Conservation (phyloP, 2,113 vertebrate genomes). For the Cyanoderma ruficeps region DNA sequence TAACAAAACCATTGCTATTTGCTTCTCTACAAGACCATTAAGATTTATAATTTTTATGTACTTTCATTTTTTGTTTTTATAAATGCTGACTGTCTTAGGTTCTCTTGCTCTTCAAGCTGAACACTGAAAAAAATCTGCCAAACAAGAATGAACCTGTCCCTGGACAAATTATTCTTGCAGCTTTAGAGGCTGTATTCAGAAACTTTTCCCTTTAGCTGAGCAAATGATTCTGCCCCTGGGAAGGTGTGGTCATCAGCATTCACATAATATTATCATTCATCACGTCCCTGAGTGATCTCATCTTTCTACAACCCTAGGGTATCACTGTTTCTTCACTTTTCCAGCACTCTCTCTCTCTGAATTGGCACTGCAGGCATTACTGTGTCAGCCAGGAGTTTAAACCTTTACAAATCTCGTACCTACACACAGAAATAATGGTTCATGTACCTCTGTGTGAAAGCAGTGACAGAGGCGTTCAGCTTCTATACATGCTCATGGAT, state of each 20-base stretch:
- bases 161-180: slow-evolving; percentile 22
- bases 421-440: background rate
- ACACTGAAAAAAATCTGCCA: background rate
- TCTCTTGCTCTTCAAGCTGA: background rate
- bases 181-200: background rate
- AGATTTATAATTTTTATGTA: background rate
- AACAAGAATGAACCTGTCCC: background rate
- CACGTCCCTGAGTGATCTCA: slow-evolving; percentile 16
- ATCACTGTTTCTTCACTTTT: slow-evolving; percentile 15
- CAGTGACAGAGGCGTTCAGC: background rate
- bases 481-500: background rate
- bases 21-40: background rate
- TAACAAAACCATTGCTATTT: background rate
- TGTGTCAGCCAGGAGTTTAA: background rate
- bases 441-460: background rate
- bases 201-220: background rate
- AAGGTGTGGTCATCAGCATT: slow-evolving; percentile 41
- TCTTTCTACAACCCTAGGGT: background rate
- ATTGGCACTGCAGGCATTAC: background rate
- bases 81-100: background rate
- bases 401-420: background rate
- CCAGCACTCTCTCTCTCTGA: background rate
- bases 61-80: background rate
- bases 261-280: slow-evolving; percentile 29
- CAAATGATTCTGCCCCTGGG: slow-evolving; percentile 22